Evolutionary conservation across 2,888 invertebrate species (phyloP).

Genomic region (Drosophila subsilvestris): DNA sequence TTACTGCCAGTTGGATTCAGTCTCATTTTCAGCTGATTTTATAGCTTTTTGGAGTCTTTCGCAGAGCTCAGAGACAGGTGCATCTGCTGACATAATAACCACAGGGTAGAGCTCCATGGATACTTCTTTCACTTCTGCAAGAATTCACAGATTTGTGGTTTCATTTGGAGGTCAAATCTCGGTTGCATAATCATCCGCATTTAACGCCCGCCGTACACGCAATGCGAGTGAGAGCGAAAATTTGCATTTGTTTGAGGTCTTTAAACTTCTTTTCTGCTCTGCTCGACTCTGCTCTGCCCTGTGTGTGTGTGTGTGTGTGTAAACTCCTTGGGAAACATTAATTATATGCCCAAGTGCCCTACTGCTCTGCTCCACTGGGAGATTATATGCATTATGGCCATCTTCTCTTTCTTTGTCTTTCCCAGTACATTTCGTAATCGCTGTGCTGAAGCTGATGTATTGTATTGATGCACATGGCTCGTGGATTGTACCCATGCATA

Average conservation of each 20-base stretch:
- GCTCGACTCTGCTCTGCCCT: neutral
- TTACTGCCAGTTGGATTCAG: conserved; percentile 63
- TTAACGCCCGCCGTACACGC: neutral
- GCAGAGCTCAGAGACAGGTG: conserved; percentile 27
- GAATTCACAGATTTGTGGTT: conserved; percentile 37
- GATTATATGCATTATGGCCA: conserved; percentile 30
- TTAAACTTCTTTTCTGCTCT: conserved; percentile 18
- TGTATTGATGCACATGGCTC: conserved; percentile 16
- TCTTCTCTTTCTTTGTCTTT: conserved; percentile 37
- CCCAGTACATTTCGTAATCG: conserved; percentile 65
- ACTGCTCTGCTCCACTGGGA: conserved; percentile 62
- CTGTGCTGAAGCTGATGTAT: conserved; percentile 29
- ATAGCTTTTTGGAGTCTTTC: conserved; percentile 28
- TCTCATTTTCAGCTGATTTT: conserved; percentile 61
- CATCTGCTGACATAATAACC: conserved; percentile 63
- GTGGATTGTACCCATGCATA: conserved; percentile 7
- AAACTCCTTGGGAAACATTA: conserved; percentile 70
- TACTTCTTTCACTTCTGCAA: conserved; percentile 50
- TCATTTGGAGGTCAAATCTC: conserved; percentile 40
- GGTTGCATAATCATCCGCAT: conserved; percentile 23
- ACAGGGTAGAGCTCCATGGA: neutral
- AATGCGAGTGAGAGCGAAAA: conserved; percentile 39
- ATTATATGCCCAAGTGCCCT: conserved; percentile 58
- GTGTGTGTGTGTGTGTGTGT: conserved; percentile 52
- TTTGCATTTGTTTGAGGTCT: conserved; percentile 36